A percentile compares a stretch with the other conserved stretches of the same genome.
Evolutionary conservation across 2,797 vertebrate species (phyloP).

Genomic region (Sparidentex hasta): DNA sequence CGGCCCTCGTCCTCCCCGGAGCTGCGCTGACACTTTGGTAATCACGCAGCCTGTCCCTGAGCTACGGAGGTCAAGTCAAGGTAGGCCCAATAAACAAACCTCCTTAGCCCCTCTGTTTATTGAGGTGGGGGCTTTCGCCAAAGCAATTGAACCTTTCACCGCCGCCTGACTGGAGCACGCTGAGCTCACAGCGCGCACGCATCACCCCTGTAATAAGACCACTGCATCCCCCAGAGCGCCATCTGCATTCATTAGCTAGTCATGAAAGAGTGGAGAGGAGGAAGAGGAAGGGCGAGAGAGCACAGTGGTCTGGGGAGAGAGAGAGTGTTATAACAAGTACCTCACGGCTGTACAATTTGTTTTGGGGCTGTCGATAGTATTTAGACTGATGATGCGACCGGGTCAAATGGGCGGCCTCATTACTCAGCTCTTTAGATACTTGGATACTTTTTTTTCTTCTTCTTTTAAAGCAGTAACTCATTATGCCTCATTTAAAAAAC

Average conservation of each 20-base stretch:
- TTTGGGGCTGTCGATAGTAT: constrained; percentile 66
- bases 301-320: constrained; percentile 32
- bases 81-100: constrained; percentile 87
- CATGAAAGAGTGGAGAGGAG: constrained; percentile 75
- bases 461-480: constrained; percentile 37
- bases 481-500: constrained; percentile 58
- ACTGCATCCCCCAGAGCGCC: constrained; percentile 76
- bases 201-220: constrained; percentile 75
- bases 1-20: constrained; percentile 39
- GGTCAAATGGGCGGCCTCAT: constrained; percentile 66
- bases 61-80: constrained; percentile 85
- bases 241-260: constrained; percentile 83
- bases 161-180: constrained; percentile 61
- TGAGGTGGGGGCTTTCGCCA: constrained; percentile 74
- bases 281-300: constrained; percentile 43
- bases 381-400: constrained; percentile 70
- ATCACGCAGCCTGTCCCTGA: constrained; percentile 81
- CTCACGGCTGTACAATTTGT: constrained; percentile 71
- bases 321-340: constrained; percentile 55
- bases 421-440: constrained; percentile 70
- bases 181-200: constrained; percentile 50
- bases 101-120: constrained; percentile 86
- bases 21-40: constrained; percentile 78
- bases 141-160: constrained; percentile 80
- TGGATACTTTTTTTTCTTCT: constrained; percentile 39